Evolutionary conservation across 1,140 invertebrate genomes (phyloP), one percentile per base, ranked within the genome.

Genomic region (Stratiolaelaps scimitus): DNA sequence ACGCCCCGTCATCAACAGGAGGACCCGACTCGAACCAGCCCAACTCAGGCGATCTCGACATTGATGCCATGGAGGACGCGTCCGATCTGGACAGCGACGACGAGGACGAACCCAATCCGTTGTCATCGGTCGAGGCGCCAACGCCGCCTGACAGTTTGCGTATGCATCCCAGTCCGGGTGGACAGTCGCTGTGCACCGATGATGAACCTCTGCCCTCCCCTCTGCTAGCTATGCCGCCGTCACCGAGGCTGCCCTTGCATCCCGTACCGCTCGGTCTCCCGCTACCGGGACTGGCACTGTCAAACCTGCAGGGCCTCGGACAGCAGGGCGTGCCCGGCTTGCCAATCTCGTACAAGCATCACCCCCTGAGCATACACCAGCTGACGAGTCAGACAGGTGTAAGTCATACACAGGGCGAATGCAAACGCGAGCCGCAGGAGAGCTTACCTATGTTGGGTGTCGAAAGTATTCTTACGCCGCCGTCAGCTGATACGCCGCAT

Each of bases 61-160:
- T 70, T 46, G 68, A 66, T 65, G 71, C 69, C 43, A 82, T 82
- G 71, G 83, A 84, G 70, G 87, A 88, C 71, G 82, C 83, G 69
- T 85, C 83, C 67, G 85, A 87, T 73, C 87, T 89, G 69, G 86
- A 86, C 72, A 74, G 85, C 68, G 84, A 85, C 69, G 70, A 69
- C 44, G 72, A 73, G 40, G 72, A 73, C 46, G 71, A 74, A 43
- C 47, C 70, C 26, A 69, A 69, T 17, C 83, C 86, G 74, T 84
- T 82, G 67, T 83, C 83, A 56, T 85, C 83, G 67, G 86, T 85
- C 43, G 76, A 85, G 60, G 84, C 68, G 13, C 69, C 71, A 13
- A 75, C 75, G n/a, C 76, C 76, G 15, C 74, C 86, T 81, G 72
- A 82, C 80, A 64, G 81, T 80, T 64, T 48, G 23, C 64, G 66